phyloP scores from a whole-genome alignment of 2,113 vertebrate species.

The Physeter macrocephalus region DNA sequence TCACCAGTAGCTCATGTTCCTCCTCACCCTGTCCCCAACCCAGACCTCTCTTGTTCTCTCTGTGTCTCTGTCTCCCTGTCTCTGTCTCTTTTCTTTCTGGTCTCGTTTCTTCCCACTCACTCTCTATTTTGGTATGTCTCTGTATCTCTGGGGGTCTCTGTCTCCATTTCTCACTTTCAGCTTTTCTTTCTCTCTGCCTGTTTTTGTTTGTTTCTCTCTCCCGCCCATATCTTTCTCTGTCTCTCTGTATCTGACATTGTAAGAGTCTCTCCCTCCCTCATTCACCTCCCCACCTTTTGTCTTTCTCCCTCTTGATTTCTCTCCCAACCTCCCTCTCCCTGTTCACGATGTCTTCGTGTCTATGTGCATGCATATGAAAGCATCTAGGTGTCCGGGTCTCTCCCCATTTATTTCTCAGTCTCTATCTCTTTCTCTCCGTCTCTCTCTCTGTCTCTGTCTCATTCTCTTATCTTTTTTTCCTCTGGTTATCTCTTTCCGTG shows the following conservation, averaged over 20 bases:
- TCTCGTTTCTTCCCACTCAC: neutral
- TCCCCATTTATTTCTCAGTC: neutral
- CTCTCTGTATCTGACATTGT: neutral
- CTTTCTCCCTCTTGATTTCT: neutral
- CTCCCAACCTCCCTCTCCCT: neutral
- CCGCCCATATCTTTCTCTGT: neutral
- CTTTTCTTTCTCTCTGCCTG: neutral
- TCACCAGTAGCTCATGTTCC: too few species aligned
- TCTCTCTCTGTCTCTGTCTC: neutral
- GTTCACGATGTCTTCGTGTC: neutral
- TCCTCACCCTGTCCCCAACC: neutral
- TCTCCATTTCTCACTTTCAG: neutral
- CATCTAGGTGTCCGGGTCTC: neutral
- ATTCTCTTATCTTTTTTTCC: neutral
- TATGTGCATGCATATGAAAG: rapidly evolving
- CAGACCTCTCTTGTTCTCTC: rapidly evolving
- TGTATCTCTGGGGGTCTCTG: neutral
- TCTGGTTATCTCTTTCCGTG: neutral
- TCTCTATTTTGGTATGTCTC: neutral
- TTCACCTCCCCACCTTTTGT: neutral
- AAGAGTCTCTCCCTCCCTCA: neutral
- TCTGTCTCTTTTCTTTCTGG: neutral
- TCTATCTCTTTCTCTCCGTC: neutral
- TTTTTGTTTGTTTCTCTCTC: neutral
- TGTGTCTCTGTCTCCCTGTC: neutral